Evolutionary conservation across 1,140 invertebrate species (phyloP), one percentile per base, ranked within the genome.

Genomic region (Drosophila funebris): DNA sequence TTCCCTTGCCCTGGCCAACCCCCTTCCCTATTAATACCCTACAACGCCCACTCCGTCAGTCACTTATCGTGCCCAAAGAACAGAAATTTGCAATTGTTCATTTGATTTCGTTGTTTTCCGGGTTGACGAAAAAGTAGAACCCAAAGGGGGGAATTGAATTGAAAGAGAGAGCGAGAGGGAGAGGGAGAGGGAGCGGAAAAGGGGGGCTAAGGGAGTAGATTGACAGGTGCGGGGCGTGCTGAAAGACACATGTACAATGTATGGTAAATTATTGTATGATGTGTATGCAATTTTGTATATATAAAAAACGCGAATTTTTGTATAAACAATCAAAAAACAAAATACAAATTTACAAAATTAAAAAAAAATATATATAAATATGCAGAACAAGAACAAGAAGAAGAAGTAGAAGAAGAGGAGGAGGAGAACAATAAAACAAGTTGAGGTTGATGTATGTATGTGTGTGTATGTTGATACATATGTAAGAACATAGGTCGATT

Each of bases 251-350:
- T 72, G 69, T 72, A 72, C 53, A 67, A 83, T 64, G 56, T 46
- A 54, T 75, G 73, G 58, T 83, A 83, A 73, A 77, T 73, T 43
- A 68, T 61, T 81, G 73, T 81, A 48, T 77, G 77, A 80, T 80
- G 78, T 68, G 78, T 76, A 64, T 81, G 78, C 79, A 78, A 70
- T 83, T 82, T 79, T 69, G 22, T 57, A 52, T 73, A 64, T 54
- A 64, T 64, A 64, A 64, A 64, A 50, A 64, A 36, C 39, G 39
- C 14, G 18, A 44, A 54, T 64, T 68, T 60, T 61, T 61, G 70
- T 73, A 74, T 66, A 54, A 74, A 63, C 60, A 60, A 63, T 56
- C 68, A 66, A 76, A 70, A 72, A 57, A 61, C 29, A 73, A 62
- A 16, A 36, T 48, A 13, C 11, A 43, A 43, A 20, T 48, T 13